Percentiles rank a stretch among this genome's conserved stretches.
phyloP scores from a whole-genome alignment of 2,888 invertebrate species.

The Megalurothrips usitatus region DNA sequence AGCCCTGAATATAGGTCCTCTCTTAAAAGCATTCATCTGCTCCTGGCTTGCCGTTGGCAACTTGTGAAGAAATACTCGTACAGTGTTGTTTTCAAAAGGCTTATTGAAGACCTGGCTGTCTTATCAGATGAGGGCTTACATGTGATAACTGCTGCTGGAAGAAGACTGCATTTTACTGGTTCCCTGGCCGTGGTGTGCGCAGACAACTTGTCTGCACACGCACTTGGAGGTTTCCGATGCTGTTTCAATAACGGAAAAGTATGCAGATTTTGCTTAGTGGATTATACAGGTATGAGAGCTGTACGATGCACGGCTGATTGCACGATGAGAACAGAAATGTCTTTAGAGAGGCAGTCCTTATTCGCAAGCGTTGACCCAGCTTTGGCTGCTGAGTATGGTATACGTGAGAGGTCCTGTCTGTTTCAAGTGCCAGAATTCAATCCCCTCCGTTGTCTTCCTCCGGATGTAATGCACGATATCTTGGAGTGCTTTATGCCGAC shows the following conservation, averaged over 20 bases:
- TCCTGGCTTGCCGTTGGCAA: not conserved
- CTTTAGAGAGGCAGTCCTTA: not conserved
- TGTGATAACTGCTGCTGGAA: not conserved
- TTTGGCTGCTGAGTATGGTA: not conserved
- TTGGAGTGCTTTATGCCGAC: not conserved
- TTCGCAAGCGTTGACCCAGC: not conserved
- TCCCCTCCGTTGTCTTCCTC: not conserved
- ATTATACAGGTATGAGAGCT: not conserved
- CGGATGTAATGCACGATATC: not conserved
- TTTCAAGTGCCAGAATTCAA: not conserved
- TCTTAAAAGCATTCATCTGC: not conserved
- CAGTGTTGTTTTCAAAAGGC: too few species aligned
- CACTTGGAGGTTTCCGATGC: not conserved
- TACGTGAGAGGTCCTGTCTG: not conserved
- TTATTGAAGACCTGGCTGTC: too few species aligned
- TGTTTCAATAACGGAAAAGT: not conserved
- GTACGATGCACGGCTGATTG: not conserved
- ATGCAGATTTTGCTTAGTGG: not conserved
- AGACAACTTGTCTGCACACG: not conserved
- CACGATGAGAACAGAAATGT: not conserved
- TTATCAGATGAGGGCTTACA: not conserved
- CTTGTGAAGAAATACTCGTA: not conserved
- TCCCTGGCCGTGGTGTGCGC: not conserved
- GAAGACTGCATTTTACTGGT: not conserved
- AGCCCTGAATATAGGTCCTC: not conserved